Conservation (phyloP, 2,888 invertebrate species). For the Julus scanicus region DNA sequence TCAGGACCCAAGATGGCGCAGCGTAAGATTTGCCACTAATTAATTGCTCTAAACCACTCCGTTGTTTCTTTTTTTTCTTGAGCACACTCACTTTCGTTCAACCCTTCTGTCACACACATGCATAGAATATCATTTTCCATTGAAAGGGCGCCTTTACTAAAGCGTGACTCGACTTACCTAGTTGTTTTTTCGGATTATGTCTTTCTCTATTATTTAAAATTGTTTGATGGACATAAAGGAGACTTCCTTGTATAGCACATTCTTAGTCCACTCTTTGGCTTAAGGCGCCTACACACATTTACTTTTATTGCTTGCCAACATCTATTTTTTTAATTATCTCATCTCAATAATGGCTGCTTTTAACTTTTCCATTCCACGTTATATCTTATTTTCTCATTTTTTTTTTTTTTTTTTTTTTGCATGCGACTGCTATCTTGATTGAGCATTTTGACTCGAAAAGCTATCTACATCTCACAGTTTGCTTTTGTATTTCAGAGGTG, state of each 20-base stretch:
- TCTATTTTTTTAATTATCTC: neutral
- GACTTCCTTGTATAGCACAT: neutral
- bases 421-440: neutral
- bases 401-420: neutral
- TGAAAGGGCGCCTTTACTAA: neutral
- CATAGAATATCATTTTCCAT: neutral
- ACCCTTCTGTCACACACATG: neutral
- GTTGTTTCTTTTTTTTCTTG: slow-evolving; percentile 36
- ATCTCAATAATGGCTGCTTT: slow-evolving; percentile 14
- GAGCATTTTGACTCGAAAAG: neutral
- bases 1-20: slow-evolving; percentile 62
- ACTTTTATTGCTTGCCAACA: neutral
- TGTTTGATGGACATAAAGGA: neutral
- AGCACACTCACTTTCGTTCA: neutral
- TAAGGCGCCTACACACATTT: neutral
- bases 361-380: slow-evolving; percentile 7
- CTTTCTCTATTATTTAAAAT: neutral
- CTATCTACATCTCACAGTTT: neutral
- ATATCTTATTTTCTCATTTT: neutral
- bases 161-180: neutral
- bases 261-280: neutral
- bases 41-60: slow-evolving; percentile 54
- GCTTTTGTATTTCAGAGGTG: slow-evolving; percentile 72
- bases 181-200: neutral
- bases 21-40: slow-evolving; percentile 59